phyloP scores from a whole-genome alignment of 2,797 vertebrate species.

The Sebastes nivosus region DNA sequence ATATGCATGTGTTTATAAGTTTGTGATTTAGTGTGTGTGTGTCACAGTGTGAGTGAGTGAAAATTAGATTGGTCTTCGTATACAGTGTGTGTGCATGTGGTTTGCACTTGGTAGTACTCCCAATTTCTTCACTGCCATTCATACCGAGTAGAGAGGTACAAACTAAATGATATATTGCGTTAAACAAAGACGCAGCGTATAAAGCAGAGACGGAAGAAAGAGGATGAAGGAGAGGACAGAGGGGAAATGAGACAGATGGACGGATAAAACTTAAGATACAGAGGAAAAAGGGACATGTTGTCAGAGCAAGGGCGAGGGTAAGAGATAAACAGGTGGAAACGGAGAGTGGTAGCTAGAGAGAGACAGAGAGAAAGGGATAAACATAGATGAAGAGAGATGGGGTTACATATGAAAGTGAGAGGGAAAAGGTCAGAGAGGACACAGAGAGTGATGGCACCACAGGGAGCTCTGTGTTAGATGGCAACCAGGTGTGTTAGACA shows the following conservation, averaged over 20 bases:
- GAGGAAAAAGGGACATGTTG: neutral
- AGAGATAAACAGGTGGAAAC: constrained; percentile 23
- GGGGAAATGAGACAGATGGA: constrained; percentile 30
- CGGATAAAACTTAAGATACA: neutral
- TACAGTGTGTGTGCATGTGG: constrained; percentile 6
- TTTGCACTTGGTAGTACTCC: constrained; percentile 6
- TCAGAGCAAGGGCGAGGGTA: neutral
- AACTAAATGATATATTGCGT: constrained; percentile 2
- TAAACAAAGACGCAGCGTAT: constrained; percentile 19
- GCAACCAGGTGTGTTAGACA: constrained; percentile 67
- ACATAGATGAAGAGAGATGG: constrained; percentile 14
- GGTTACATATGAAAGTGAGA: constrained; percentile 18
- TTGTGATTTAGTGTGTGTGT: constrained; percentile 42
- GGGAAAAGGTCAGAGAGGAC: constrained; percentile 64
- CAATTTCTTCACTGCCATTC: constrained; percentile 3
- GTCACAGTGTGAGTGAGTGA: constrained; percentile 16
- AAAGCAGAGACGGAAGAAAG: neutral
- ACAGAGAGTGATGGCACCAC: constrained; percentile 46
- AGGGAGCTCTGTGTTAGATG: constrained; percentile 49
- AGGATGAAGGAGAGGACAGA: neutral
- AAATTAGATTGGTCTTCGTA: constrained; percentile 2
- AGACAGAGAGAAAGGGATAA: constrained; percentile 1
- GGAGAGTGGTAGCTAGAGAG: neutral
- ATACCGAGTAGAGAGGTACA: neutral
- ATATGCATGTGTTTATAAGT: constrained; percentile 20